These are phyloP conservation scores for Tipula helvola DNA, from an alignment of 2,888 invertebrate genomes.

Conservation along the genomic window DNA sequence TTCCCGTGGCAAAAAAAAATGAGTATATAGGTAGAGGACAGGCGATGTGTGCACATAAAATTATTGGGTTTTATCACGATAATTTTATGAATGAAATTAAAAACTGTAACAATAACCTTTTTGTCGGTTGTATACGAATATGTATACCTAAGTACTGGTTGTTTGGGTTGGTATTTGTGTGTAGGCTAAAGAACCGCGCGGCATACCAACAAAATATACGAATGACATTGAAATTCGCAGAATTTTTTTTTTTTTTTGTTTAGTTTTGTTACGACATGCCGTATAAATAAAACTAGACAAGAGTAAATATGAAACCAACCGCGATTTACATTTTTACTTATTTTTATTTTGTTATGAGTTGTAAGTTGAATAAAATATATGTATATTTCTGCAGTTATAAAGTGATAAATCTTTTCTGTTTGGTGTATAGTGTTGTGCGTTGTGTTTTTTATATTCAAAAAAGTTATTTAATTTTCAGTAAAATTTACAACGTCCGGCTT, in stretches of 20 bases:
- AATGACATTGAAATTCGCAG: neutral
- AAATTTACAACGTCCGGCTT: neutral
- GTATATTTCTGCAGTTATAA: neutral
- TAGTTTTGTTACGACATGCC: neutral
- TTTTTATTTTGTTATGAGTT: neutral
- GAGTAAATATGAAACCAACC: neutral
- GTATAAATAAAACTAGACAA: neutral
- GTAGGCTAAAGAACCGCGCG: neutral
- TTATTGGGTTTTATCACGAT: neutral
- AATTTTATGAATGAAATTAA: neutral
- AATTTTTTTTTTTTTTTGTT: neutral
- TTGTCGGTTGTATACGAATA: neutral
- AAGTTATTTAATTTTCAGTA: neutral
- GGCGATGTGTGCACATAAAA: neutral
- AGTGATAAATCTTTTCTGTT: neutral
- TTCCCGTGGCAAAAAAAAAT: neutral
- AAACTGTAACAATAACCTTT: neutral
- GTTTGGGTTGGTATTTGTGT: neutral
- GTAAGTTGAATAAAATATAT: neutral
- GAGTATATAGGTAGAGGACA: neutral
- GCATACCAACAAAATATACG: neutral
- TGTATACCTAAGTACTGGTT: no score
- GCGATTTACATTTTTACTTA: neutral
- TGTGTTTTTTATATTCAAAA: neutral
- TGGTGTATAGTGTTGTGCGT: neutral